Percentiles rank a stretch among this genome's conserved stretches.
These are phyloP conservation scores for Oedothorax gibbosus DNA, from an alignment of 1,140 invertebrate genomes.

Conservation along the genomic window DNA sequence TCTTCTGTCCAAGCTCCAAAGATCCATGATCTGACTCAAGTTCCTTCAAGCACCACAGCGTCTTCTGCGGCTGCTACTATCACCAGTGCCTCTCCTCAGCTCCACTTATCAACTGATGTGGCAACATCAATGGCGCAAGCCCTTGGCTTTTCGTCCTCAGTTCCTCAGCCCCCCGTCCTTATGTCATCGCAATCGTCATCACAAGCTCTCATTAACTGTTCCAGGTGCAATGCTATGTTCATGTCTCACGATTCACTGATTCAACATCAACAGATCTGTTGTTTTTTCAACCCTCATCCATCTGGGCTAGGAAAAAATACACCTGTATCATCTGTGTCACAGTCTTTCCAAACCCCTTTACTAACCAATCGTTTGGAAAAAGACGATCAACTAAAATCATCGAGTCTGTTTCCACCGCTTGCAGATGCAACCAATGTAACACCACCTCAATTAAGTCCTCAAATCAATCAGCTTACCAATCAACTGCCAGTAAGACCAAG, in stretches of 20 bases:
- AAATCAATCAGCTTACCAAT: constrained; percentile 40
- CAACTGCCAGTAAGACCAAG: constrained; percentile 45
- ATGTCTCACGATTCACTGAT: constrained; percentile 80
- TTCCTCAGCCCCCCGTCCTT: constrained; percentile 50
- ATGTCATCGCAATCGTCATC: constrained; percentile 35
- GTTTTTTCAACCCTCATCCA: constrained; percentile 69
- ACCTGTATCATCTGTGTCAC: constrained; percentile 63
- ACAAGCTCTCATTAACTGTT: constrained; percentile 72
- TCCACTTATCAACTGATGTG: constrained; percentile 54
- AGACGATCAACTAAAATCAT: constrained; percentile 21
- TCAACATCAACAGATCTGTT: constrained; percentile 64
- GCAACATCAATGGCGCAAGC: constrained; percentile 38
- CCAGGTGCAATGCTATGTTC: constrained; percentile 82
- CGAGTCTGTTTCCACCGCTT: constrained; percentile 18
- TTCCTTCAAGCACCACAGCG: constrained; percentile 57
- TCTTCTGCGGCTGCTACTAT: constrained; percentile 43
- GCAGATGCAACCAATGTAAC: constrained; percentile 35
- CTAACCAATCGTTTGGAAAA: constrained; percentile 7
- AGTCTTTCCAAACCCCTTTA: constrained; percentile 30
- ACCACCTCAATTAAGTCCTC: constrained; percentile 58
- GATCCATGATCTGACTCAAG: constrained; percentile 58
- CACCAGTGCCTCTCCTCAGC: constrained; percentile 62
- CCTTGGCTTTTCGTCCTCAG: constrained; percentile 34
- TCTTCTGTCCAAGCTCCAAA: constrained; percentile 61
- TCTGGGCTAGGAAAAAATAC: constrained; percentile 42